Evolutionary conservation across 2,113 vertebrate genomes (phyloP).

Genomic region (Cyprinus carpio): DNA sequence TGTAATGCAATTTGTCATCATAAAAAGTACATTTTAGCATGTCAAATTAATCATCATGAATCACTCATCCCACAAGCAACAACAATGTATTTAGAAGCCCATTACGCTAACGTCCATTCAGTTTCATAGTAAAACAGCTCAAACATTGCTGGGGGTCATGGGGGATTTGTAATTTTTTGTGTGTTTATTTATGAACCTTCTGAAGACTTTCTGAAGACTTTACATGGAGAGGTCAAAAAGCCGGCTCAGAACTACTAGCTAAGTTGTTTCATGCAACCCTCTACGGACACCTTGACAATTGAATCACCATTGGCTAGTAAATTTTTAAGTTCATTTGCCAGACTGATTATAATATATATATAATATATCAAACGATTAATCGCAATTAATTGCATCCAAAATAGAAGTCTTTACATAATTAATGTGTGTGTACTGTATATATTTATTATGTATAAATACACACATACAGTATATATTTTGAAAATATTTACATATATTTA

Average conservation of each 20-base stretch:
- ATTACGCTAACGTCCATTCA: slow-evolving; percentile 9
- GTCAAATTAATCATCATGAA: slow-evolving; percentile 42
- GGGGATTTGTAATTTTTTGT: background rate
- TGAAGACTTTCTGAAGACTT: background rate
- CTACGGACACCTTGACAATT: too few relatives aligned
- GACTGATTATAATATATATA: too few relatives aligned
- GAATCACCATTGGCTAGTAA: too few relatives aligned
- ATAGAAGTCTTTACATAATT: too few relatives aligned
- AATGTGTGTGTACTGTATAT: too few relatives aligned
- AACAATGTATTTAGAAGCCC: slow-evolving; percentile 33
- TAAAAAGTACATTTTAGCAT: slow-evolving; percentile 20
- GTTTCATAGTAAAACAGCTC: background rate
- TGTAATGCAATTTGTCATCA: slow-evolving; percentile 39
- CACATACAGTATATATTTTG: too few relatives aligned
- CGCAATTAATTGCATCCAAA: too few relatives aligned
- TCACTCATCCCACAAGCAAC: slow-evolving; percentile 41
- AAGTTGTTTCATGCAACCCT: background rate
- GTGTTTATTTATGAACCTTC: background rate
- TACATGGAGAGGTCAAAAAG: background rate
- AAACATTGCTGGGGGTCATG: background rate
- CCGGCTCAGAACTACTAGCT: background rate
- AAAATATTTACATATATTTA: too few relatives aligned
- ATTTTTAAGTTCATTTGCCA: too few relatives aligned
- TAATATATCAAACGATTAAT: too few relatives aligned
- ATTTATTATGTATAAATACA: too few relatives aligned